Evolutionary conservation across 2,797 vertebrate genomes (phyloP).

Genomic region (Lacerta viridis): DNA sequence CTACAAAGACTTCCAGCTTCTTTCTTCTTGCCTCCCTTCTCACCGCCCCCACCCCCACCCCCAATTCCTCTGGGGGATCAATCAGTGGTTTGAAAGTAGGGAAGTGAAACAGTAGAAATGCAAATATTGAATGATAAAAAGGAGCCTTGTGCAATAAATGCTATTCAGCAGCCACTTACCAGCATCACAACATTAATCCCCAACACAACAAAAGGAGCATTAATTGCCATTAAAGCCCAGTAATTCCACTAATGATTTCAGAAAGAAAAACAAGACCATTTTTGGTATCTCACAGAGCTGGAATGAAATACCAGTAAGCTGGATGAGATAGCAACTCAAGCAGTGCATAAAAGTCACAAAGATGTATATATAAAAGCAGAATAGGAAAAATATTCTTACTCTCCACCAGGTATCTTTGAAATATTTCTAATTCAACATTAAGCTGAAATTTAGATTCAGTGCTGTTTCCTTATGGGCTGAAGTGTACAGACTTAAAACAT

Average conservation of each 20-base stretch:
- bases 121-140: background rate
- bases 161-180: background rate
- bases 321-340: accelerated
- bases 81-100: background rate
- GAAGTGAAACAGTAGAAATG: background rate
- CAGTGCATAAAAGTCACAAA: background rate
- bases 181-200: background rate
- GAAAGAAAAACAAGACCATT: background rate
- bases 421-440: background rate
- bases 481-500: background rate
- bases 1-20: background rate
- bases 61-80: background rate
- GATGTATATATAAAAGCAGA: accelerated
- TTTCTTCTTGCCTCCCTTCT: background rate
- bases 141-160: background rate
- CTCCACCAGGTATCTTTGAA: background rate
- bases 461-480: background rate
- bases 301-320: accelerated
- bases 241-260: background rate
- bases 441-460: background rate
- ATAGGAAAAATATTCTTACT: background rate
- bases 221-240: background rate
- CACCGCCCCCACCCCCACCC: background rate
- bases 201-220: too few relatives aligned
- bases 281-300: background rate